Percentiles rank a stretch among this genome's conserved stretches.
Evolutionary conservation across 2,113 vertebrate genomes (phyloP).

Genomic region (Anguilla rostrata): DNA sequence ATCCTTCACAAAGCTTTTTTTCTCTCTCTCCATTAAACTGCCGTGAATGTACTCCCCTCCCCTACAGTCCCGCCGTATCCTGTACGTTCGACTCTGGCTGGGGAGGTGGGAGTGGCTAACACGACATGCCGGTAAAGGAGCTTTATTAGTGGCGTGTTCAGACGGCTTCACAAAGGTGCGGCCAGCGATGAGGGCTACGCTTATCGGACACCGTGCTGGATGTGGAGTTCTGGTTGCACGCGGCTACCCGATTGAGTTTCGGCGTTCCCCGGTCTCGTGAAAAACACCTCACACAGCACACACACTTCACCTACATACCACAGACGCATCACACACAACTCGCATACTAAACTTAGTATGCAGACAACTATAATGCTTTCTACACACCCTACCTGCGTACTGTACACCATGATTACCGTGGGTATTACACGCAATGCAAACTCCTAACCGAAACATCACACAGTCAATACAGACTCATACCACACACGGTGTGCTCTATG

Average conservation of each 20-base stretch:
- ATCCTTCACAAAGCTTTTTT: conserved; percentile 68
- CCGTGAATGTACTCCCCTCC: conserved; percentile 28
- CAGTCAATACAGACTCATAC: not conserved
- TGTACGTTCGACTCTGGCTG: conserved; percentile 65
- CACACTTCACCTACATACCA: not conserved
- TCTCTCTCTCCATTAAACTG: conserved; percentile 67
- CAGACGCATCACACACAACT: too few species aligned
- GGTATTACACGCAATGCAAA: not conserved
- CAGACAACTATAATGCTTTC: too few species aligned
- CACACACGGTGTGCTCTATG: not conserved
- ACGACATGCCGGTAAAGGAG: not conserved
- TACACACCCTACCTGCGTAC: too few species aligned
- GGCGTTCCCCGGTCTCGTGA: not conserved
- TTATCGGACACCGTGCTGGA: too few species aligned
- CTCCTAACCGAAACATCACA: not conserved
- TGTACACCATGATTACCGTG: too few species aligned
- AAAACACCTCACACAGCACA: not conserved
- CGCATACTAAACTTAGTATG: too few species aligned
- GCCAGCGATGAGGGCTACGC: too few species aligned
- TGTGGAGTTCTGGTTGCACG: too few species aligned
- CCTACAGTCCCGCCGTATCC: conserved; percentile 55
- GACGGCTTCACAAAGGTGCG: not conserved
- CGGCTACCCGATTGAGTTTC: too few species aligned
- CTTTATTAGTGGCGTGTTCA: not conserved
- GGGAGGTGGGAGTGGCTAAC: conserved; percentile 35